Evolutionary conservation across 2,113 vertebrate genomes (phyloP).

Genomic region (Epinephelus fuscoguttatus): DNA sequence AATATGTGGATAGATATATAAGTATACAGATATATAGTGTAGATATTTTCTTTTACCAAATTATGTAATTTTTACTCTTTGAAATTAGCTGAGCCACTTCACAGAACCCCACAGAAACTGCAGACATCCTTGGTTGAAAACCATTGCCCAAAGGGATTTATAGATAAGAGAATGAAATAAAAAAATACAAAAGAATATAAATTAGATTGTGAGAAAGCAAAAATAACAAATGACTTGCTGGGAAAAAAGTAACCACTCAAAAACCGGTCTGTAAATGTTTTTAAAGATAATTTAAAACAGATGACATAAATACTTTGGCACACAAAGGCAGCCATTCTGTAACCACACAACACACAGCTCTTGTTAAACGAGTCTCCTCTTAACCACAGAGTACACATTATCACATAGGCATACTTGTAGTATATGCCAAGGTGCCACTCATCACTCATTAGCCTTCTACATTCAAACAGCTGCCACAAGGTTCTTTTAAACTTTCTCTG

Average conservation of each 20-base stretch:
- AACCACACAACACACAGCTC: not conserved
- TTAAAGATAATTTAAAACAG: no score
- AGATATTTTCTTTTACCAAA: not conserved
- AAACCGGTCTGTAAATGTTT: not conserved
- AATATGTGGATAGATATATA: no score
- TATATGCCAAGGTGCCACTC: slow-evolving; percentile 30
- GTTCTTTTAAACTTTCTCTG: slow-evolving; percentile 47
- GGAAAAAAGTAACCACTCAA: not conserved
- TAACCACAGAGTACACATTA: not conserved
- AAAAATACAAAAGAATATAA: not conserved
- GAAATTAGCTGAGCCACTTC: no score
- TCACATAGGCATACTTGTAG: not conserved
- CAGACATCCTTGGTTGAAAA: not conserved
- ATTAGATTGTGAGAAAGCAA: not conserved
- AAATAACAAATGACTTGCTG: not conserved
- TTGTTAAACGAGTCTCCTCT: not conserved
- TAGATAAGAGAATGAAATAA: not conserved
- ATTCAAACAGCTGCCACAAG: slow-evolving; percentile 55
- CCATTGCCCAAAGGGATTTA: not conserved
- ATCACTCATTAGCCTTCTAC: slow-evolving; percentile 31
- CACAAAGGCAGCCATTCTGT: not conserved
- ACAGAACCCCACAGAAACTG: not conserved
- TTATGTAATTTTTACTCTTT: not conserved
- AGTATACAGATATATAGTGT: no score
- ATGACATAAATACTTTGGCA: not conserved